Evolutionary conservation across 53 echinoderm and acorn worm genomes (phyloP).

Genomic region (Apostichopus leukothele): DNA sequence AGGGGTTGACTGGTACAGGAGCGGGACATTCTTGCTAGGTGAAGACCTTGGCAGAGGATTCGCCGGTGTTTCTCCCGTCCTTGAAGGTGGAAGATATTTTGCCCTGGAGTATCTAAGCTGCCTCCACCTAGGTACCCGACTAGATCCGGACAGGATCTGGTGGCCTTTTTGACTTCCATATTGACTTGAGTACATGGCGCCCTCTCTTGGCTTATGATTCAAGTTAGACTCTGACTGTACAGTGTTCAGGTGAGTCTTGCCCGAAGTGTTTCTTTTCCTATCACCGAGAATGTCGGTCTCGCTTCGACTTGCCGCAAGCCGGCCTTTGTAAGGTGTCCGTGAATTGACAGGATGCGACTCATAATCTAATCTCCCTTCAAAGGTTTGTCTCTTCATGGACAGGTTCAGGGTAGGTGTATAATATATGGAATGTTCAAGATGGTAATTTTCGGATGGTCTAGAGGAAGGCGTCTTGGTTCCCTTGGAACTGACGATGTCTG

Average conservation of each 20-base stretch:
- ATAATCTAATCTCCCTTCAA: neutral
- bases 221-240: neutral
- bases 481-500: neutral
- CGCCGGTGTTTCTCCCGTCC: neutral
- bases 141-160: neutral
- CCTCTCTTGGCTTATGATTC: neutral
- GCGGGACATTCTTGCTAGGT: neutral
- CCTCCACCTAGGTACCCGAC: conserved; percentile 15
- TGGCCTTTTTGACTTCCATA: neutral
- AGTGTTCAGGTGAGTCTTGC: neutral
- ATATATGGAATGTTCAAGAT: neutral
- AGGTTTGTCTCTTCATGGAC: neutral
- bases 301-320: conserved; percentile 1
- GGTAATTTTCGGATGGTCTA: neutral
- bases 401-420: conserved; percentile 1
- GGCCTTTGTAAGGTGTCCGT: neutral
- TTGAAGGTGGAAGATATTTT: neutral
- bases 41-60: neutral
- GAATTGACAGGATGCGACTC: neutral
- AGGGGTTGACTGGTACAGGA: neutral
- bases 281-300: neutral
- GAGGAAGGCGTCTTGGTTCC: neutral
- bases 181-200: neutral
- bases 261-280: neutral
- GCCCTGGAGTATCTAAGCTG: conserved; percentile 31